phyloP scores from a whole-genome alignment of 2,113 vertebrate species.

The Misgurnus mizolepis region DNA sequence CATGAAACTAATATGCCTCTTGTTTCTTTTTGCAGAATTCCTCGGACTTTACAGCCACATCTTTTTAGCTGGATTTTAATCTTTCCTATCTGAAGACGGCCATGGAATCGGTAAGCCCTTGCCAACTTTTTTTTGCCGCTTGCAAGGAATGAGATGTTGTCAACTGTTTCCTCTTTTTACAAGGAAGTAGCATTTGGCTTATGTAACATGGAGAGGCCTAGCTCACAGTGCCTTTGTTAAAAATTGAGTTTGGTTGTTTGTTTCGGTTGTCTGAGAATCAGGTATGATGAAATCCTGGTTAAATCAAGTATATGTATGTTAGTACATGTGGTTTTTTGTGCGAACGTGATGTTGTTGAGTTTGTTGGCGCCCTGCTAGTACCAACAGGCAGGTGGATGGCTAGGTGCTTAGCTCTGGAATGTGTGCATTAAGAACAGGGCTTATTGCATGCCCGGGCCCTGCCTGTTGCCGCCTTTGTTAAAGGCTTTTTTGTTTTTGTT shows the following conservation, averaged over 20 bases:
- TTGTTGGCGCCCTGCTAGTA: slow-evolving; percentile 60
- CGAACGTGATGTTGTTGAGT: neutral
- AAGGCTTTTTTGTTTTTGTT: slow-evolving; percentile 35
- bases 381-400: slow-evolving; percentile 65
- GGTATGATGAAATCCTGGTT: neutral
- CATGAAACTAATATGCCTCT: slow-evolving; percentile 60
- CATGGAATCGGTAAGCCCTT: slow-evolving; percentile 93
- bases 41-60: slow-evolving; percentile 66
- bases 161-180: neutral
- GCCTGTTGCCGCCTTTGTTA: slow-evolving; percentile 65
- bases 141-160: neutral
- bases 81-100: slow-evolving; percentile 76
- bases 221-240: neutral
- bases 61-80: slow-evolving; percentile 79
- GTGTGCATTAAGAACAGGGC: slow-evolving; percentile 68
- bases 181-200: neutral
- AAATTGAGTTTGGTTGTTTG: neutral
- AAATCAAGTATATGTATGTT: slow-evolving; percentile 8
- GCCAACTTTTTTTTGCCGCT: neutral
- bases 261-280: neutral
- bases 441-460: slow-evolving; percentile 69
- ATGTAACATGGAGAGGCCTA: neutral
- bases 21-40: slow-evolving; percentile 79
- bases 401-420: slow-evolving; percentile 67
- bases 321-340: slow-evolving; percentile 7